Evolutionary conservation across 2,797 vertebrate genomes (phyloP).

Genomic region (Enteromius argenteus): DNA sequence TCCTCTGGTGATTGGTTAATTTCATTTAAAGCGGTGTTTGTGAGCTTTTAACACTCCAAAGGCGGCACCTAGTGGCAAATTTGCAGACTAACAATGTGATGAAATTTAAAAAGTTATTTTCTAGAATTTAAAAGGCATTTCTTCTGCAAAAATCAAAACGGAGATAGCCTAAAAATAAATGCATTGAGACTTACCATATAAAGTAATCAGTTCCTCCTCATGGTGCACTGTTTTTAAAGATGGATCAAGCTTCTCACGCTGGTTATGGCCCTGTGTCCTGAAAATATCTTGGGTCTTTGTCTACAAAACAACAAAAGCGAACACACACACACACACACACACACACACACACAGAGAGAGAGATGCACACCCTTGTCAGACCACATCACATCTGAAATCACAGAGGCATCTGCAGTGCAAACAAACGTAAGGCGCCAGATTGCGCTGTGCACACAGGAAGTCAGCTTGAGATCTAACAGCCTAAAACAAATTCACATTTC

Average conservation of each 20-base stretch:
- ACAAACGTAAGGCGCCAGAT: constrained; percentile 57
- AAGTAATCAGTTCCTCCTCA: constrained; percentile 68
- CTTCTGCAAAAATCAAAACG: background rate
- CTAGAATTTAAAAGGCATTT: background rate
- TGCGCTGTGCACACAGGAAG: constrained; percentile 40
- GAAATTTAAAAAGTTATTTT: background rate
- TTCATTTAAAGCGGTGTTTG: no score
- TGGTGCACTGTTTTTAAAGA: constrained; percentile 57
- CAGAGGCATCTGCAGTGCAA: constrained; percentile 73
- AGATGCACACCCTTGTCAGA: constrained; percentile 68
- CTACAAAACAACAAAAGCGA: constrained; percentile 72
- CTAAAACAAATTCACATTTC: constrained; percentile 1
- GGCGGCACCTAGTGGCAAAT: no score
- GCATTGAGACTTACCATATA: constrained; percentile 69
- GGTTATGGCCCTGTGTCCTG: constrained; percentile 68
- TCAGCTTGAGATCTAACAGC: constrained; percentile 24
- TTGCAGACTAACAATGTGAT: background rate
- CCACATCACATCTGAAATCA: constrained; percentile 74
- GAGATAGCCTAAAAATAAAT: background rate
- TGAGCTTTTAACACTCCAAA: no score
- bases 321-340: constrained; percentile 66
- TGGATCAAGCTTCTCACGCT: constrained; percentile 51
- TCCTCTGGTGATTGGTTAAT: no score
- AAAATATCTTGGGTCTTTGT: constrained; percentile 69
- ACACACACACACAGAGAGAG: constrained; percentile 67